phyloP scores from a whole-genome alignment of 2,888 invertebrate genomes.

The Carterocephalus palaemon region DNA sequence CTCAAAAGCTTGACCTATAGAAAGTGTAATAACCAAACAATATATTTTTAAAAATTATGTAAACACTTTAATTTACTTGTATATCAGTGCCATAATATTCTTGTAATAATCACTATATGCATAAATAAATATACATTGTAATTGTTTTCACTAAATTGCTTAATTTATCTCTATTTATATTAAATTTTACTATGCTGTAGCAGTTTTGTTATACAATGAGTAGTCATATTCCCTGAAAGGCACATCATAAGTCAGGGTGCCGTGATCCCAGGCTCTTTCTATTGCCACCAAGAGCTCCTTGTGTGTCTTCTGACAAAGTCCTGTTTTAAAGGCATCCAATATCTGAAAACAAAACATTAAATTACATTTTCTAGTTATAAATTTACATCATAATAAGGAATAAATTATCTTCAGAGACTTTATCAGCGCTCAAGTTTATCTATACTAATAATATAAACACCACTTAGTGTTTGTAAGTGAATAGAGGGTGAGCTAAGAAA shows the following conservation, averaged over 20 bases:
- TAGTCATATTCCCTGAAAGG: slow-evolving; percentile 92
- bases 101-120: not conserved
- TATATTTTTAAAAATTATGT: too few species aligned
- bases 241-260: slow-evolving; percentile 88
- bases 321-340: slow-evolving; percentile 84
- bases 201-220: slow-evolving; percentile 80
- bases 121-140: slow-evolving; percentile 6
- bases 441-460: too few species aligned
- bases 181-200: slow-evolving; percentile 21
- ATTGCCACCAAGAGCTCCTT: slow-evolving; percentile 87
- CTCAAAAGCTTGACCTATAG: too few species aligned
- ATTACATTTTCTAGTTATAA: not conserved
- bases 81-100: not conserved
- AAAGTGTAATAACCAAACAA: too few species aligned
- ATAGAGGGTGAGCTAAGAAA: too few species aligned
- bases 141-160: slow-evolving; percentile 9
- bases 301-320: slow-evolving; percentile 89
- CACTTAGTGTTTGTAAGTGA: too few species aligned
- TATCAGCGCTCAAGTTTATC: too few species aligned
- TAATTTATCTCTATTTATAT: slow-evolving; percentile 13
- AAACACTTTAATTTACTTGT: not conserved
- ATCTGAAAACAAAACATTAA: slow-evolving; percentile 50
- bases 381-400: not conserved
- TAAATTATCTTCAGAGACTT: too few species aligned
- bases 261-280: slow-evolving; percentile 89